Evolutionary conservation across 2,797 vertebrate species (phyloP).

Genomic region (Sphenopsis melanotis): DNA sequence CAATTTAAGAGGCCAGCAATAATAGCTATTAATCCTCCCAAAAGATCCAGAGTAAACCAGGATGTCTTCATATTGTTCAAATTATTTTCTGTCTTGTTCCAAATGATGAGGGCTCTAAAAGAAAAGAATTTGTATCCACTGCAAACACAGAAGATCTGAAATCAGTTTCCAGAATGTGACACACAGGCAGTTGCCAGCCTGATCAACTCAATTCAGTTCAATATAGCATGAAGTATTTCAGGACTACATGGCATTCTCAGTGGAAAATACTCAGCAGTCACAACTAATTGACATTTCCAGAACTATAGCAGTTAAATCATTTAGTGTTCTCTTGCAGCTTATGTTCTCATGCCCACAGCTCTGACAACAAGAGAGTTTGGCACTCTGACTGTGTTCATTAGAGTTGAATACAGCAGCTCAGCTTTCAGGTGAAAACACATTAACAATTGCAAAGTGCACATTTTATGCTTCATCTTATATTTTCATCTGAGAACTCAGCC

Average conservation of each 20-base stretch:
- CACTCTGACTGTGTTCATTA: not conserved
- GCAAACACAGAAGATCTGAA: not conserved
- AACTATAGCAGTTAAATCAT: not conserved
- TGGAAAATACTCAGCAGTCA: not conserved
- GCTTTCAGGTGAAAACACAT: not conserved
- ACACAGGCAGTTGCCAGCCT: not conserved
- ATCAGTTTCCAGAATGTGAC: not conserved
- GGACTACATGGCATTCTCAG: not conserved
- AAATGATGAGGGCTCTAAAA: not conserved
- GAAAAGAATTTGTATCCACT: not conserved
- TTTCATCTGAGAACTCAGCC: not conserved
- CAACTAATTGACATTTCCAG: not conserved
- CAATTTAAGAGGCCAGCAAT: not conserved
- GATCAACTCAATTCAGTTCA: not conserved
- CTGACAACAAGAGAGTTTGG: not conserved
- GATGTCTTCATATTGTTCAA: not conserved
- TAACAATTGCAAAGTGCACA: not conserved
- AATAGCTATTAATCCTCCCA: not conserved
- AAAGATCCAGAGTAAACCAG: not conserved
- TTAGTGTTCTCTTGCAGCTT: not conserved
- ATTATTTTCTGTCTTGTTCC: not conserved
- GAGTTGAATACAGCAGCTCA: not conserved
- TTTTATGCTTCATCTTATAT: not conserved
- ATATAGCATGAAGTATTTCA: not conserved
- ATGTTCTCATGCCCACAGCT: not conserved